Percentiles rank a stretch among this genome's conserved stretches.
These are phyloP conservation scores for Ochropleura plecta DNA, from an alignment of 2,888 invertebrate species.

Conservation along the genomic window DNA sequence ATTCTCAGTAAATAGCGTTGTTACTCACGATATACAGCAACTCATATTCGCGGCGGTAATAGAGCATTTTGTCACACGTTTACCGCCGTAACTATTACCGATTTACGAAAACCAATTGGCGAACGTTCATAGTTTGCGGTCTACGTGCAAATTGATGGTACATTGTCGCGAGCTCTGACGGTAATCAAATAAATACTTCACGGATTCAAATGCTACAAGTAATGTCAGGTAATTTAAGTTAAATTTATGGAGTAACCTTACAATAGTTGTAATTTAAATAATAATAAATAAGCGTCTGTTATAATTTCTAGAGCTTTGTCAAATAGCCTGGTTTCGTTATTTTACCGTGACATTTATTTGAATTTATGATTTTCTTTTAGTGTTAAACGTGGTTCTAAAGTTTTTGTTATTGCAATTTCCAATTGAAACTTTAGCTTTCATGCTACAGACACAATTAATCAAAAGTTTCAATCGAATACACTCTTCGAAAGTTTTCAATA, in stretches of 20 bases:
- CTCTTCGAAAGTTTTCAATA: conserved; percentile 9
- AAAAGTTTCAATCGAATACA: conserved; percentile 17
- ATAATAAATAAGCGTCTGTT: not conserved
- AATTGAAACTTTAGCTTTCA: not conserved
- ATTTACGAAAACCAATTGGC: conserved; percentile 65
- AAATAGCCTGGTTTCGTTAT: conserved; percentile 6
- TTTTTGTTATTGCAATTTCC: not conserved
- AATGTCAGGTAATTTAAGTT: conserved; percentile 22
- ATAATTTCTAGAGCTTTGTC: not conserved
- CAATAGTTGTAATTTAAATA: conserved; percentile 11
- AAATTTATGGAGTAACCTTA: conserved; percentile 13
- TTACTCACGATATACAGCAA: conserved; percentile 35
- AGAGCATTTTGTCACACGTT: conserved; percentile 62
- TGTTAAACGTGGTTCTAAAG: not conserved
- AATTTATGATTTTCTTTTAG: conserved; percentile 6
- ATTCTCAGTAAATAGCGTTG: conserved; percentile 21
- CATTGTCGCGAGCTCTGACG: conserved; percentile 59
- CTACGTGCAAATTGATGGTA: conserved; percentile 60
- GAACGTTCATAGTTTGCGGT: conserved; percentile 62
- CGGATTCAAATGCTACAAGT: conserved; percentile 28
- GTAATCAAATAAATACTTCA: conserved; percentile 59
- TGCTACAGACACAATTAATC: not conserved
- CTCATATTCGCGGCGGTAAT: conserved; percentile 42
- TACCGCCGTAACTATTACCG: conserved; percentile 60
- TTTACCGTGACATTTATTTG: conserved; percentile 24